phyloP scores from a whole-genome alignment of 1,140 invertebrate genomes.

The Copidosoma floridanum region DNA sequence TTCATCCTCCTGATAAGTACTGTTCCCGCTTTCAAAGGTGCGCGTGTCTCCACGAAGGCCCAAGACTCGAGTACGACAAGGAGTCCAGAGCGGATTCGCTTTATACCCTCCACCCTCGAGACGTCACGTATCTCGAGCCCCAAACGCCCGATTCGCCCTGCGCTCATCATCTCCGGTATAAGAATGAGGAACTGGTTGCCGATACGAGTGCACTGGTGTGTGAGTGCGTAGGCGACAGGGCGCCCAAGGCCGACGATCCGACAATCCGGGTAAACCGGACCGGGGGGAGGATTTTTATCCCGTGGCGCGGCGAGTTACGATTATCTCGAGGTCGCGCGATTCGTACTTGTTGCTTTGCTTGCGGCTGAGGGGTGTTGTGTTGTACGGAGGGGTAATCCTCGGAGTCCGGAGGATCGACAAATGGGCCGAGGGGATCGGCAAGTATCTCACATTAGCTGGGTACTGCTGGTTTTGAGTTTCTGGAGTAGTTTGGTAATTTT shows the following conservation, averaged over 20 bases:
- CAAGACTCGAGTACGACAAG: conserved; percentile 9
- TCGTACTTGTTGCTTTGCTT: no score
- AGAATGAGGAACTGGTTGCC: conserved; percentile 5
- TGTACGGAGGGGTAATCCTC: no score
- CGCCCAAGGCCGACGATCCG: conserved; percentile 1
- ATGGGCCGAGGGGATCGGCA: no score
- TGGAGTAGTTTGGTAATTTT: no score
- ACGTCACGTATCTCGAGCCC: neutral
- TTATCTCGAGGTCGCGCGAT: neutral
- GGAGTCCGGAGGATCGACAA: no score
- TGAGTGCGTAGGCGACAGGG: no score
- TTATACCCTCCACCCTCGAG: conserved; percentile 22
- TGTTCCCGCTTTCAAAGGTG: no score
- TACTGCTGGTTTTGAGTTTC: no score
- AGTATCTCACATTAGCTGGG: no score
- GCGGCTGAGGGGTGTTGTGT: no score
- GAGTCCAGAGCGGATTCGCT: neutral
- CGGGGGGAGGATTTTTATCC: neutral
- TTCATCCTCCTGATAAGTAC: conserved; percentile 2
- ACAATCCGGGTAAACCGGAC: conserved; percentile 21
- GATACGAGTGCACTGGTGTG: no score
- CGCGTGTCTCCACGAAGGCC: no score
- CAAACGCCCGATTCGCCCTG: neutral
- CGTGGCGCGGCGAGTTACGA: neutral
- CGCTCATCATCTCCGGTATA: neutral